These are phyloP conservation scores for Lagodon rhomboides DNA, from an alignment of 2,797 vertebrate genomes.

Conservation along the genomic window DNA sequence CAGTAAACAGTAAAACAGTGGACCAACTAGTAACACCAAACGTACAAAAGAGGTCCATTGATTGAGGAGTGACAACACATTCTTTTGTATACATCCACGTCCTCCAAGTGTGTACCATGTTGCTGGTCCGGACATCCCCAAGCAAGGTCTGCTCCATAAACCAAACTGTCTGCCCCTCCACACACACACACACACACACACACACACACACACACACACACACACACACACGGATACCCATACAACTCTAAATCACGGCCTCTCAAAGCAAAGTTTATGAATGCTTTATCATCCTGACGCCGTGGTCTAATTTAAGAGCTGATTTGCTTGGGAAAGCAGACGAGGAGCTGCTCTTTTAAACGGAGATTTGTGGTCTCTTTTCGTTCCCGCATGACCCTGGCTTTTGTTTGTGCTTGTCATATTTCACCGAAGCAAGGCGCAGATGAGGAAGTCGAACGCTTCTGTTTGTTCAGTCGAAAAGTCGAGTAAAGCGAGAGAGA, in stretches of 20 bases:
- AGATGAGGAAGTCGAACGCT: constrained; percentile 4
- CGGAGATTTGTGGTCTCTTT: constrained; percentile 24
- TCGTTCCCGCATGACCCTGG: background rate
- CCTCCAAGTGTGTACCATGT: constrained; percentile 18
- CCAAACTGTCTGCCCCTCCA: constrained; percentile 33
- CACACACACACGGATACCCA: constrained; percentile 3
- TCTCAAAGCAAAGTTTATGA: constrained; percentile 44
- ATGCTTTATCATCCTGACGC: constrained; percentile 49
- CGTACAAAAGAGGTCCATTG: background rate
- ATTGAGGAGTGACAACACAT: constrained; percentile 32
- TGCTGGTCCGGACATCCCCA: constrained; percentile 54
- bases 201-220: background rate
- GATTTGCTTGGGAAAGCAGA: constrained; percentile 31
- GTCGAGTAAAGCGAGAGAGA: background rate
- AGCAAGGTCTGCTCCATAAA: constrained; percentile 51
- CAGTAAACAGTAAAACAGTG: background rate
- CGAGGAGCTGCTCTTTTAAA: constrained; percentile 1
- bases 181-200: background rate
- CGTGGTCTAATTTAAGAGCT: constrained; percentile 21
- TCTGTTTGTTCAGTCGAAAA: background rate
- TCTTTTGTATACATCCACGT: constrained; percentile 38
- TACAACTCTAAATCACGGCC: constrained; percentile 32
- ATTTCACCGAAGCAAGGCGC: constrained; percentile 23
- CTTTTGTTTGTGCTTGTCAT: constrained; percentile 39
- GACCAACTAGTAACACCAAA: background rate